Evolutionary conservation across 2,888 invertebrate genomes (phyloP).

Genomic region (Branchellion lobata): DNA sequence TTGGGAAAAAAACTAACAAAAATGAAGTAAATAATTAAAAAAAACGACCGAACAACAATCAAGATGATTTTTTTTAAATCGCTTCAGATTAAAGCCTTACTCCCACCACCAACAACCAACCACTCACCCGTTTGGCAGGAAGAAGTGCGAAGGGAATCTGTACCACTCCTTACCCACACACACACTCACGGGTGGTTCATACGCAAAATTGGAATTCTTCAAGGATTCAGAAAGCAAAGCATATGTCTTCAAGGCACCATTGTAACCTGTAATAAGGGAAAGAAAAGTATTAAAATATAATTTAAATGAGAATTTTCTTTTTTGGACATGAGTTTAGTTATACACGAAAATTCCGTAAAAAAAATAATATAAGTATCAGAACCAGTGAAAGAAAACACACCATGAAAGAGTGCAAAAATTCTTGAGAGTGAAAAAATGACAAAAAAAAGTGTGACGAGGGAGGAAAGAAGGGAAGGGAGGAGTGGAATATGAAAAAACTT

Average conservation of each 20-base stretch:
- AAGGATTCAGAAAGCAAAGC: slow-evolving; percentile 69
- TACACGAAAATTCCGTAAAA: too few relatives aligned
- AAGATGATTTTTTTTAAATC: too few relatives aligned
- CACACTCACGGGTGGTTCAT: slow-evolving; percentile 68
- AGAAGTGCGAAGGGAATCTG: slow-evolving; percentile 90
- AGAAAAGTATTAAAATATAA: too few relatives aligned
- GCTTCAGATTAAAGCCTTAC: too few relatives aligned
- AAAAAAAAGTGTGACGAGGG: slow-evolving; percentile 66
- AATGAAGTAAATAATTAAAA: too few relatives aligned
- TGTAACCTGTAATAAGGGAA: too few relatives aligned
- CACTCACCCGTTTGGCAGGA: slow-evolving; percentile 71
- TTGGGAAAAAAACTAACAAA: too few relatives aligned
- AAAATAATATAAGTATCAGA: too few relatives aligned
- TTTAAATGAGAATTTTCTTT: too few relatives aligned
- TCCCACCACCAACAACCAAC: not conserved
- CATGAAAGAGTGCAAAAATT: slow-evolving; percentile 68
- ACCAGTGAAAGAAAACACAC: slow-evolving; percentile 58
- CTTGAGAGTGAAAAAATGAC: slow-evolving; percentile 66
- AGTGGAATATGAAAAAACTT: too few relatives aligned
- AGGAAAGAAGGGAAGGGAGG: slow-evolving; percentile 70
- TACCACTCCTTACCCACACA: slow-evolving; percentile 99
- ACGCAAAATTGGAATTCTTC: not conserved
- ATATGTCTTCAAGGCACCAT: slow-evolving; percentile 84
- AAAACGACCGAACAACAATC: too few relatives aligned
- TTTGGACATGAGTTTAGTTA: too few relatives aligned